Percentiles rank a stretch among this genome's conserved stretches.
These are phyloP conservation scores for Formica aserva DNA, from an alignment of 2,888 invertebrate species.

Conservation along the genomic window DNA sequence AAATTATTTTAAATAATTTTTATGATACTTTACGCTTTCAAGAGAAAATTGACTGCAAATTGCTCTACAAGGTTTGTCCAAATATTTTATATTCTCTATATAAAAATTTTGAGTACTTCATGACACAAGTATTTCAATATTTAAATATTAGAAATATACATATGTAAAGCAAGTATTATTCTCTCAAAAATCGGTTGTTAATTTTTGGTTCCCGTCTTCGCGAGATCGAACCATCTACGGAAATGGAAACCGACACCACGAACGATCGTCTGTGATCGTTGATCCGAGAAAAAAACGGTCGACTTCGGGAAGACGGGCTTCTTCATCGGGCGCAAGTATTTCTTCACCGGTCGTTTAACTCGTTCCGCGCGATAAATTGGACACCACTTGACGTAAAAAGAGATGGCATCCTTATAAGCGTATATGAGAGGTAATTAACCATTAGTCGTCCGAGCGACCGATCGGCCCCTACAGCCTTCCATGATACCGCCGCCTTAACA, in stretches of 20 bases:
- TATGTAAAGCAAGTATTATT: not conserved
- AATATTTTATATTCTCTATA: not conserved
- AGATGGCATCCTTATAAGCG: conserved; percentile 74
- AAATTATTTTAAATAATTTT: not conserved
- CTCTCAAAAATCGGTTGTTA: not conserved
- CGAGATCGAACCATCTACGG: not conserved
- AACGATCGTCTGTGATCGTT: conserved; percentile 22
- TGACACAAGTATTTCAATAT: not conserved
- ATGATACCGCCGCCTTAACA: conserved; percentile 17
- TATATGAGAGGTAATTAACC: conserved; percentile 69
- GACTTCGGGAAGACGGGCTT: conserved; percentile 21
- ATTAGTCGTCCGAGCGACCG: conserved; percentile 64
- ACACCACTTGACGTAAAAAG: conserved; percentile 64
- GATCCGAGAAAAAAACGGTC: conserved; percentile 29
- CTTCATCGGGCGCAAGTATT: conserved; percentile 40
- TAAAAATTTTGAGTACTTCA: not conserved
- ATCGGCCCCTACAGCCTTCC: conserved; percentile 54
- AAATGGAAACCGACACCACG: conserved; percentile 30
- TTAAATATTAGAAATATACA: no score
- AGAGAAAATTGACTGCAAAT: not conserved
- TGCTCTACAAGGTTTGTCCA: not conserved
- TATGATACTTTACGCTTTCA: not conserved
- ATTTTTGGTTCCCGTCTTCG: not conserved
- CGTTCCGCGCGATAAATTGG: conserved; percentile 54
- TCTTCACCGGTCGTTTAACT: conserved; percentile 61